phyloP scores from a whole-genome alignment of 2,888 invertebrate species.

The Noctua fimbriata region DNA sequence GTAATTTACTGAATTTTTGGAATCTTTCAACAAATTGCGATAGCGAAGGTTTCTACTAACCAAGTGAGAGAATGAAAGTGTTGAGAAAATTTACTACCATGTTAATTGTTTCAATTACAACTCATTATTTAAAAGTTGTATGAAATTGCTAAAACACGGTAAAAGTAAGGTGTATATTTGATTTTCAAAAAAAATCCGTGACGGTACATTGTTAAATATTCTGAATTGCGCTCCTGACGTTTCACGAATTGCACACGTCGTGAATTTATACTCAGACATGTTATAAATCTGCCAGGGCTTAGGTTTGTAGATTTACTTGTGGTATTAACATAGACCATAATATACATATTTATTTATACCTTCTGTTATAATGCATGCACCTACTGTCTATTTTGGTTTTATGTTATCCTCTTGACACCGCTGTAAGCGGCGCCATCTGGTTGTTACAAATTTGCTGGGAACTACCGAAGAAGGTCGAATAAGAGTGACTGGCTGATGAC shows the following conservation, averaged over 20 bases:
- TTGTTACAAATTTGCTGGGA: background rate
- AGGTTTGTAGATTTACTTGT: background rate
- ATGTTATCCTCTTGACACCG: background rate
- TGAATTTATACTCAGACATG: background rate
- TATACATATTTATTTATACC: background rate
- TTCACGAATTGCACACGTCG: constrained; percentile 6
- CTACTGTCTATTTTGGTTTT: background rate
- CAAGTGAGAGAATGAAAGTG: background rate
- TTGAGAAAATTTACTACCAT: background rate
- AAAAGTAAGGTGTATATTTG: background rate
- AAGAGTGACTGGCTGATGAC: background rate
- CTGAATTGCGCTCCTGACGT: no score
- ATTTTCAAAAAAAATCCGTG: background rate
- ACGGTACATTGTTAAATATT: background rate
- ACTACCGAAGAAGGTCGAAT: background rate
- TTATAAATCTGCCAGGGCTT: background rate
- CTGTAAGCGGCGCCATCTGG: background rate
- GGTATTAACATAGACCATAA: background rate
- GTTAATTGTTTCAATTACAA: background rate
- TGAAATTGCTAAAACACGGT: background rate
- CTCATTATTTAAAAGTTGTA: background rate
- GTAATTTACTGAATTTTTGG: background rate
- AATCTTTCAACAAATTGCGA: background rate
- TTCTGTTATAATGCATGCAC: background rate
- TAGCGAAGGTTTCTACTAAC: background rate